Conservation (phyloP, 2,797 vertebrate genomes). For the Valencia hispanica region DNA sequence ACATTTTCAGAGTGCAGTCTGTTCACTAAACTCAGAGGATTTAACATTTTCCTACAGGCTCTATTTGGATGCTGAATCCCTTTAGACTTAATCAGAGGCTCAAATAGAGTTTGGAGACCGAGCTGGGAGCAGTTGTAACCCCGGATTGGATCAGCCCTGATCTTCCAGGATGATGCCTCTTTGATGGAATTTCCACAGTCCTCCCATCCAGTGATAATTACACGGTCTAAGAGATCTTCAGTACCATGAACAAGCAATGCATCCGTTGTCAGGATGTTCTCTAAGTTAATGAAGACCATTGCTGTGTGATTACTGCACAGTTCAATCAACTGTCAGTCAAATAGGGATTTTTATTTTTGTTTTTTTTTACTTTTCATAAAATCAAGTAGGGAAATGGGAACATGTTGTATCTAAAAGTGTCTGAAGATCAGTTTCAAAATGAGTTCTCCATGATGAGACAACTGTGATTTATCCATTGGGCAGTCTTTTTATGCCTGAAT, state of each 20-base stretch:
- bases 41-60: constrained; percentile 53
- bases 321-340: background rate
- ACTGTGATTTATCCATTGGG: background rate
- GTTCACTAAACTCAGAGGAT: constrained; percentile 58
- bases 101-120: constrained; percentile 53
- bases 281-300: constrained; percentile 16
- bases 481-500: background rate
- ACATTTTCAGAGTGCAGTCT: background rate
- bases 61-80: constrained; percentile 67
- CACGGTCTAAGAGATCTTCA: constrained; percentile 54
- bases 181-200: constrained; percentile 62
- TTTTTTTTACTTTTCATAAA: background rate
- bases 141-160: constrained; percentile 66
- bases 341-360: background rate
- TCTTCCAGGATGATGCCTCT: constrained; percentile 53
- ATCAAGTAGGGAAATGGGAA: background rate
- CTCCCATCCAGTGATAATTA: constrained; percentile 52
- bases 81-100: constrained; percentile 63
- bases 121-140: constrained; percentile 41
- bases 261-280: constrained; percentile 27
- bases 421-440: background rate
- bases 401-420: background rate
- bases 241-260: constrained; percentile 38
- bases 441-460: background rate
- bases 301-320: constrained; percentile 31